Evolutionary conservation across 2,888 invertebrate species (phyloP), one percentile per base, ranked within the genome.

Genomic region (Drosophila buzzatii): DNA sequence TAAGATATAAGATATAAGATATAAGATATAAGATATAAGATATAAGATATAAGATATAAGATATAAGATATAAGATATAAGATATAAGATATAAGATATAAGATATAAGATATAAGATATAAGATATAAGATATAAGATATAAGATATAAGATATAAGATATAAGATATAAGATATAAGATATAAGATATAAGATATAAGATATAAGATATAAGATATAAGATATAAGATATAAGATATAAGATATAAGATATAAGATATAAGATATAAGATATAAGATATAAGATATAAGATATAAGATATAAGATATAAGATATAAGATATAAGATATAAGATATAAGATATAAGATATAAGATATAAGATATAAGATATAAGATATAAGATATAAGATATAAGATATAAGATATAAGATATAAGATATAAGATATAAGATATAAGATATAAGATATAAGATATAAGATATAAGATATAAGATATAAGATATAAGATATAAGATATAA

Each of bases 121-220:
- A 45, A 49, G 31, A 31, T 49, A 49, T 49, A 49, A 49, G 31
- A 31, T 49, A 49, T 49, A 27, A 47, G 49, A 49, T 31, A 49
- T 49, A n/a, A n/a, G 49, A 31, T 49, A 49, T 49, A 49, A 49
- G 27, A 49, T 49, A 49, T 49, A 49, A 49, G 49, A 49, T 49
- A 49, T 49, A 33, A 31, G 49, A 31, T 49, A 49, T 49, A 49
- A 31, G 31, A 31, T 49, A 31, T 49, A 49, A 31, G 49, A 49
- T 49, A 49, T 33, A 49, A 49, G 49, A 31, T 49, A 49, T 33
- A 49, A 49, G 49, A 49, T 49, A 27, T 49, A 18, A 23, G 39
- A 53, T 39, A 41, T 41, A 41, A 20, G 23, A 23, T 23, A 27
- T 27, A 53, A 23, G 23, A 39, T 53, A 39, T 23, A 23, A 44